These are phyloP conservation scores for Sweltsa coloradensis DNA, from an alignment of 1,140 invertebrate species.

Conservation along the genomic window DNA sequence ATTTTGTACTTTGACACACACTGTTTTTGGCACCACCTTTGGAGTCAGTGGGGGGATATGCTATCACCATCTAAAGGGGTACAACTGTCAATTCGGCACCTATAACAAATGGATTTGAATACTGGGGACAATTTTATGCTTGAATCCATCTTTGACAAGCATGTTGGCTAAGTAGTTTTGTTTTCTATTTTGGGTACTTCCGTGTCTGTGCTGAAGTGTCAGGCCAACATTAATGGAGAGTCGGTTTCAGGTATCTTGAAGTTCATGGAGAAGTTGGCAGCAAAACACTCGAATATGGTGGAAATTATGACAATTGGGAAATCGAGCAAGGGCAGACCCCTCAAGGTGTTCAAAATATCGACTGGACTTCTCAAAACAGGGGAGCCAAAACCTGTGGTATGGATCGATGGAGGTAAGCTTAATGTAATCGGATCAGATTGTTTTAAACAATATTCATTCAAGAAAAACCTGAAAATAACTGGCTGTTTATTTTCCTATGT, in stretches of 20 bases:
- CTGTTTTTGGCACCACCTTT: too few species aligned
- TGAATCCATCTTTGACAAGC: too few species aligned
- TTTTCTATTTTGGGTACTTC: too few species aligned
- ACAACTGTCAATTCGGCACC: too few species aligned
- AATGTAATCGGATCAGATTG: slow-evolving; percentile 14
- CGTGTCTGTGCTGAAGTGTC: too few species aligned
- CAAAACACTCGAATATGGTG: slow-evolving; percentile 18
- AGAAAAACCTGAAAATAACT: not conserved
- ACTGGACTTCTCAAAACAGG: slow-evolving; percentile 26
- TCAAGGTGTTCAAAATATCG: slow-evolving; percentile 42
- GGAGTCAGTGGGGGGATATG: too few species aligned
- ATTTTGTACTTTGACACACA: too few species aligned
- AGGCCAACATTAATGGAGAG: too few species aligned
- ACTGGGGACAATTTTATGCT: too few species aligned
- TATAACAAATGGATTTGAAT: too few species aligned
- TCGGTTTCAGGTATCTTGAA: slow-evolving; percentile 17
- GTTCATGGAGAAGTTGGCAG: slow-evolving; percentile 22
- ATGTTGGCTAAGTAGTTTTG: too few species aligned
- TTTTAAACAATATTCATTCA: not conserved
- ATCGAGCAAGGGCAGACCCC: slow-evolving; percentile 22
- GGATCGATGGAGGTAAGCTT: slow-evolving; percentile 43
- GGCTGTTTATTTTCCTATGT: not conserved
- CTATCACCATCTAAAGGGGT: too few species aligned
- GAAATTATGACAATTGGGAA: slow-evolving; percentile 24
- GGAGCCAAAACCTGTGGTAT: slow-evolving; percentile 36